phyloP scores from a whole-genome alignment of 2,113 vertebrate genomes.

The Montifringilla adamsi region DNA sequence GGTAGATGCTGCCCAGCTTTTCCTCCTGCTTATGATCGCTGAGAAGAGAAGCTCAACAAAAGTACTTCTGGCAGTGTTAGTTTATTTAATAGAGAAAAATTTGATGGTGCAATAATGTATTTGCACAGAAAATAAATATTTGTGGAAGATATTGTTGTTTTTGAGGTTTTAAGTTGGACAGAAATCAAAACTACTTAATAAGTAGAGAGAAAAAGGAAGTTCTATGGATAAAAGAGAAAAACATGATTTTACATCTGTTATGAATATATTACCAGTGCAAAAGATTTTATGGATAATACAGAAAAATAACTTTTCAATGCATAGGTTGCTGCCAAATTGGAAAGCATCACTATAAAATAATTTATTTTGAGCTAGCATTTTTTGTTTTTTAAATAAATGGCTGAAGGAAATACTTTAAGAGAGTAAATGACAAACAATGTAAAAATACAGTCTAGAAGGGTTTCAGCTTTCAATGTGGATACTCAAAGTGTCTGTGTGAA shows the following conservation, averaged over 20 bases:
- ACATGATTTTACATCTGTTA: neutral
- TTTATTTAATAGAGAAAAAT: neutral
- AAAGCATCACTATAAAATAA: neutral
- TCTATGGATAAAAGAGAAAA: neutral
- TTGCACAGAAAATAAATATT: neutral
- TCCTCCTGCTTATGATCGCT: neutral
- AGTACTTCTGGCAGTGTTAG: neutral
- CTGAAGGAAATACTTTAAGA: neutral
- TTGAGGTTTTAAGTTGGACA: neutral
- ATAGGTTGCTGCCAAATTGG: neutral
- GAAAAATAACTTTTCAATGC: neutral
- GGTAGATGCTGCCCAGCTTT: neutral
- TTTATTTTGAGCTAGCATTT: neutral
- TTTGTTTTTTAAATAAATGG: neutral
- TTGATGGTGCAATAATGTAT: neutral
- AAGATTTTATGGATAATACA: neutral
- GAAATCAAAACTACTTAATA: neutral
- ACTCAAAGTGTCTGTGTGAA: neutral
- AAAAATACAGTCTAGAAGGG: neutral
- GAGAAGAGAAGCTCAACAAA: neutral
- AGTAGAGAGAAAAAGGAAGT: neutral
- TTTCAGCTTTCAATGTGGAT: neutral
- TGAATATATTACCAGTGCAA: neutral
- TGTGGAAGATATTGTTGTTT: neutral
- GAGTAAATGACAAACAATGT: neutral